These are phyloP conservation scores for Sinohyriopsis cumingii DNA, from an alignment of 2,888 invertebrate species.

Conservation along the genomic window DNA sequence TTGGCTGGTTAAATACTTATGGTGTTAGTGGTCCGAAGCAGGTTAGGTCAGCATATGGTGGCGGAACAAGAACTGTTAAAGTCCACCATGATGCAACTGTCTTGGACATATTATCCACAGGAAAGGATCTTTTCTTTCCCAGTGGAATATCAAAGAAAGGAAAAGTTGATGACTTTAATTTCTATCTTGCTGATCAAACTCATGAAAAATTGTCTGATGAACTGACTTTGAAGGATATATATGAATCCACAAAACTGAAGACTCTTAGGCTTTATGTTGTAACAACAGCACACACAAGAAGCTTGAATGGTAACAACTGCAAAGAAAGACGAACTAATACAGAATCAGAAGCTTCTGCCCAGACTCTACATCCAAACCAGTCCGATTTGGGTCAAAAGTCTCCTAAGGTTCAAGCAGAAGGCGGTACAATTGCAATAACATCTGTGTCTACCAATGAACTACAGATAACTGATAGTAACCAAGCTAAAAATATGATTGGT, in stretches of 20 bases:
- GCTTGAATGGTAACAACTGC: neutral
- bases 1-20: conserved; percentile 1
- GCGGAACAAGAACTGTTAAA: conserved; percentile 1
- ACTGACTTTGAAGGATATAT: neutral
- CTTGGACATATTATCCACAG: too few species aligned
- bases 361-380: too few species aligned
- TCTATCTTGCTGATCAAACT: conserved; percentile 4
- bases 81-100: neutral
- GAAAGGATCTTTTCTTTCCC: too few species aligned
- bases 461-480: too few species aligned
- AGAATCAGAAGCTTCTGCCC: neutral
- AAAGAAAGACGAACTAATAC: conserved; percentile 8
- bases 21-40: conserved; percentile 1
- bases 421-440: too few species aligned
- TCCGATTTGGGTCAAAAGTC: too few species aligned
- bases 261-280: neutral
- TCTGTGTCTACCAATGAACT: too few species aligned
- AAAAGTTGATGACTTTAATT: neutral
- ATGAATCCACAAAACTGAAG: neutral
- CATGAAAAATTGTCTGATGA: neutral
- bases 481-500: too few species aligned
- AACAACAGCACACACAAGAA: conserved; percentile 2
- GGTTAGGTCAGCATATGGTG: conserved; percentile 7
- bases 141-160: conserved; percentile 10
- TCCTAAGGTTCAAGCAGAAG: too few species aligned